phyloP scores from a whole-genome alignment of 2,113 vertebrate species.

The Bettongia penicillata region DNA sequence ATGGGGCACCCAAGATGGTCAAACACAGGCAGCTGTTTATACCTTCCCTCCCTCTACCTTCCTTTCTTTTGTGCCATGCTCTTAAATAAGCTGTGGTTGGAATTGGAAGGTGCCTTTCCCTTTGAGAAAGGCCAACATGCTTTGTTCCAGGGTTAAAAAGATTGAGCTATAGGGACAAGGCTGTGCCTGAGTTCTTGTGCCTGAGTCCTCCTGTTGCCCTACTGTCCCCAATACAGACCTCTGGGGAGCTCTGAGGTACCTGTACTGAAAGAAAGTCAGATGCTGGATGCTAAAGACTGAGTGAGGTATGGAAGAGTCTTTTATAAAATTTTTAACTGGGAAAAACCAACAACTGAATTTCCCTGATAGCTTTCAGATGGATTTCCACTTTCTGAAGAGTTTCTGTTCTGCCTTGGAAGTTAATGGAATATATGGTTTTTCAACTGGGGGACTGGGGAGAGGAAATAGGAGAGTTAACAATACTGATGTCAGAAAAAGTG shows the following conservation, averaged over 20 bases:
- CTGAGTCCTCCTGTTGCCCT: neutral
- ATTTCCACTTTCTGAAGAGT: neutral
- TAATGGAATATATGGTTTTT: neutral
- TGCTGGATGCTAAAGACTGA: neutral
- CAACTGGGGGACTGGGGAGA: neutral
- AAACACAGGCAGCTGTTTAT: neutral
- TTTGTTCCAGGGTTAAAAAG: neutral
- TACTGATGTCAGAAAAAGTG: neutral
- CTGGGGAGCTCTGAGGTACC: neutral
- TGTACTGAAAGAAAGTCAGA: neutral
- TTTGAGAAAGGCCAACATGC: neutral
- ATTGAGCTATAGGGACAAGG: neutral
- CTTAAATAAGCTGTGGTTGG: neutral
- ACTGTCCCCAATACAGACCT: neutral
- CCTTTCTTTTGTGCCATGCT: neutral
- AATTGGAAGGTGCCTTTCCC: neutral
- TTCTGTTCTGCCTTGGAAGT: neutral
- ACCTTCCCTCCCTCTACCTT: neutral
- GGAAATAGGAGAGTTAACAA: neutral
- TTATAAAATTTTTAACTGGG: neutral
- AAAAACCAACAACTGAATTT: neutral
- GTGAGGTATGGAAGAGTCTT: neutral
- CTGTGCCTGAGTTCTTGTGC: neutral
- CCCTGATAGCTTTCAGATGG: neutral
- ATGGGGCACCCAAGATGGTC: neutral